Percentiles rank a stretch among this genome's conserved stretches.
Conservation (phyloP, 2,888 invertebrate species). For the Volucella inanis region DNA sequence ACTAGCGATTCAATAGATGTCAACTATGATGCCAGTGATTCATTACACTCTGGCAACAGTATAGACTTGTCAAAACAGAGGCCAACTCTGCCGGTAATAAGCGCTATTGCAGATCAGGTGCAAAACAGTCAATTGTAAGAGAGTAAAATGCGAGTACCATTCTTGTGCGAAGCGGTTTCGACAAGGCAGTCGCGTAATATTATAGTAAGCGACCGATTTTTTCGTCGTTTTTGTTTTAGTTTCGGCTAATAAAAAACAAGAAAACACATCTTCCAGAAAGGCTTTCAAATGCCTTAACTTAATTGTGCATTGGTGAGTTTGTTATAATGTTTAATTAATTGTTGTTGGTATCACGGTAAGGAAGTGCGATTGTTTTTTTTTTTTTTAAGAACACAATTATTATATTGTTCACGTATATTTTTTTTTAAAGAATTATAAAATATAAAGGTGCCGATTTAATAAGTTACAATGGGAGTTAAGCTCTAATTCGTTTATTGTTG, state of each 20-base stretch:
- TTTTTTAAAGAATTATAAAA: too few relatives aligned
- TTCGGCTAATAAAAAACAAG: not conserved
- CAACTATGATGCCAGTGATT: slow-evolving; percentile 72
- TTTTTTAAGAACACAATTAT: not conserved
- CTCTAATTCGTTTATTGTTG: too few relatives aligned
- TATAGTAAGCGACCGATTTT: slow-evolving; percentile 4
- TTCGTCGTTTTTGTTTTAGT: slow-evolving; percentile 19
- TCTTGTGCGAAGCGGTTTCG: slow-evolving; percentile 37
- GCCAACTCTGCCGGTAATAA: slow-evolving; percentile 62
- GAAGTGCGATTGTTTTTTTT: slow-evolving; percentile 58
- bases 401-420: not conserved
- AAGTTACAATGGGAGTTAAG: too few relatives aligned
- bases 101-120: slow-evolving; percentile 64
- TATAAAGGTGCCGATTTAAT: too few relatives aligned
- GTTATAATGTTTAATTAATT: slow-evolving; percentile 46
- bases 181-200: slow-evolving; percentile 18
- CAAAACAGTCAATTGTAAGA: slow-evolving; percentile 68
- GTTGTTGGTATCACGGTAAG: slow-evolving; percentile 7
- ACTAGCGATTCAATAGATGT: slow-evolving; percentile 78
- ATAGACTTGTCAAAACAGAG: slow-evolving; percentile 68
- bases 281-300: slow-evolving; percentile 40
- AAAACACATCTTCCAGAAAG: slow-evolving; percentile 64
- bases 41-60: slow-evolving; percentile 67
- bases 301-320: slow-evolving; percentile 54
- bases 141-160: not conserved